These are phyloP conservation scores for Drosophila gunungcola DNA, from an alignment of 1,140 invertebrate genomes.

Conservation along the genomic window DNA sequence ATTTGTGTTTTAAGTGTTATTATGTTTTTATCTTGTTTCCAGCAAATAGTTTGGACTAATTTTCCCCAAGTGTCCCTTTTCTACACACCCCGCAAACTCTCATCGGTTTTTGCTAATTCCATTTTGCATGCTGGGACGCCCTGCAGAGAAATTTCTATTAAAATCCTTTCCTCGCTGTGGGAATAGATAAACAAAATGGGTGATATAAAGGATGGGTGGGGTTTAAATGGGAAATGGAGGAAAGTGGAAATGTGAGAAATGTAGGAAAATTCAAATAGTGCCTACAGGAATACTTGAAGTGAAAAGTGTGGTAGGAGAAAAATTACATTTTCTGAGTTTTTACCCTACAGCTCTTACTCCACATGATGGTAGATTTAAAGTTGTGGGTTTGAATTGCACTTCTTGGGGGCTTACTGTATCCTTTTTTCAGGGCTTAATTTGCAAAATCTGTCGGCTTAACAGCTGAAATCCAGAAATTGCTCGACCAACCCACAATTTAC, in stretches of 20 bases:
- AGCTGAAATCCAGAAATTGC: constrained; percentile 20
- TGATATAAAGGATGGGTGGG: background rate
- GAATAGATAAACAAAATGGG: constrained; percentile 28
- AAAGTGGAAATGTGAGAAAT: constrained; percentile 10
- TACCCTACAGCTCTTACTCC: background rate
- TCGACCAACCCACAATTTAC: background rate
- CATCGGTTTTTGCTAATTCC: constrained; percentile 50
- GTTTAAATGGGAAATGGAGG: background rate
- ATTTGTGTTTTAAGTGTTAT: too few relatives aligned
- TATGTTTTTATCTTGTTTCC: background rate
- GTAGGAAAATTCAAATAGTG: constrained; percentile 6
- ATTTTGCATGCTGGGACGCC: constrained; percentile 47
- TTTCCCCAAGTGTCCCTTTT: background rate
- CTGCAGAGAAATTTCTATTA: constrained; percentile 48
- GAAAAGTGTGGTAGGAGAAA: background rate
- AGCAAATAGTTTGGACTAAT: background rate
- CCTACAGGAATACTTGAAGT: background rate
- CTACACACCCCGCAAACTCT: background rate
- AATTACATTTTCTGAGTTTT: background rate
- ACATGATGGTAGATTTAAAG: background rate
- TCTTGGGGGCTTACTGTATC: background rate
- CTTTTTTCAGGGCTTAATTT: constrained; percentile 44
- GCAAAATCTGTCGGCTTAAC: constrained; percentile 28
- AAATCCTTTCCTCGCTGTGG: constrained; percentile 41
- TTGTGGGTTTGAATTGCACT: background rate